phyloP scores from a whole-genome alignment of 2,888 invertebrate genomes.

The Philonicus albiceps region DNA sequence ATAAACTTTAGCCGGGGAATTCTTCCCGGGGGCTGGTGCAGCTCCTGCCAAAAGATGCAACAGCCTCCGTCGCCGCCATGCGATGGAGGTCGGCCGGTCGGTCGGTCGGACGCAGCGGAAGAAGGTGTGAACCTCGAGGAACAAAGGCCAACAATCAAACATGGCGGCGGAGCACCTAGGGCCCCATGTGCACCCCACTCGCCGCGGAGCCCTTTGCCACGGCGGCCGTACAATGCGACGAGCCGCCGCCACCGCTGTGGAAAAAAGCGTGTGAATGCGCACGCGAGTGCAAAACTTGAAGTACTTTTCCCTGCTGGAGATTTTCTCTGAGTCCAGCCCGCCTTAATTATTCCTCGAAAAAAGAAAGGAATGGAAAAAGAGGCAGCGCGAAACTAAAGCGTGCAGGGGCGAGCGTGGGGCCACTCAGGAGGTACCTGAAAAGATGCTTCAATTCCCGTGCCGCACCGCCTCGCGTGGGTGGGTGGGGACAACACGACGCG shows the following conservation, averaged over 20 bases:
- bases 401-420: neutral
- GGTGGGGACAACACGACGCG: neutral
- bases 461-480: neutral
- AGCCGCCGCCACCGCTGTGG: neutral
- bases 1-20: neutral
- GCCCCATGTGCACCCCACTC: neutral
- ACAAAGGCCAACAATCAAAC: slow-evolving; percentile 32
- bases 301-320: slow-evolving; percentile 35
- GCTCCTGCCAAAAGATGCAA: neutral
- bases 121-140: neutral
- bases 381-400: neutral
- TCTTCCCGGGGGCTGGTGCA: neutral
- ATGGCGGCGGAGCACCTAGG: slow-evolving; percentile 9
- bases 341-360: slow-evolving; percentile 26
- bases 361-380: neutral
- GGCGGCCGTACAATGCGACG: neutral
- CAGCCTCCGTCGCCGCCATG: neutral
- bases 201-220: neutral
- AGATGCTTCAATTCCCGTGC: neutral
- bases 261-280: slow-evolving; percentile 34
- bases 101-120: neutral
- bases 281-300: slow-evolving; percentile 35
- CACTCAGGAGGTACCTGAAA: neutral
- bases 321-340: slow-evolving; percentile 18
- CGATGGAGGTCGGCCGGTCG: neutral